A percentile compares a stretch with the other conserved stretches of the same genome.
Evolutionary conservation across 1,140 invertebrate species (phyloP).

Genomic region (Paraescarpia echinospica): DNA sequence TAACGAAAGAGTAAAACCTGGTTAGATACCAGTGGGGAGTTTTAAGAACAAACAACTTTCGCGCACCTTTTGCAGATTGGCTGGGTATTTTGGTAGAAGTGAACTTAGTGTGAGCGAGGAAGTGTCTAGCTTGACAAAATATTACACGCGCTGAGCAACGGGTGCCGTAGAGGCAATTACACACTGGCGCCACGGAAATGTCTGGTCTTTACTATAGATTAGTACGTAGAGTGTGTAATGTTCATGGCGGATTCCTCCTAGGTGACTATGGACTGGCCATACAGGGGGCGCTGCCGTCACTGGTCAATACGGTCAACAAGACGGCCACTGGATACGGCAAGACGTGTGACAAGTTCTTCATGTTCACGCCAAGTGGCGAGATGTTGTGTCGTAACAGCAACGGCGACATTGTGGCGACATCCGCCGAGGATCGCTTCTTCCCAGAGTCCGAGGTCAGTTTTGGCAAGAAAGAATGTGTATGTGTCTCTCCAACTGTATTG

Average conservation of each 20-base stretch:
- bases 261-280: background rate
- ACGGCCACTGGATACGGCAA: background rate
- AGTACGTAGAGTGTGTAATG: too few species aligned
- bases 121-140: too few species aligned
- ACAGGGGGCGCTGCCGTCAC: background rate
- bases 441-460: background rate
- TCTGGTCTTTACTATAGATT: background rate
- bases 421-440: background rate
- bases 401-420: background rate
- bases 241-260: background rate
- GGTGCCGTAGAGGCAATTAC: too few species aligned
- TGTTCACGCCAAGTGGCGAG: background rate
- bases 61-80: background rate
- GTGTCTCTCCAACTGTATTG: too few species aligned
- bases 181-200: too few species aligned
- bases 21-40: background rate
- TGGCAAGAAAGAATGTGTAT: too few species aligned
- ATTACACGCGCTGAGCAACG: too few species aligned
- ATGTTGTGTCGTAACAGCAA: background rate
- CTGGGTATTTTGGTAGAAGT: background rate
- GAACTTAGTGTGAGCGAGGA: background rate
- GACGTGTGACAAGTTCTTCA: background rate
- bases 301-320: background rate
- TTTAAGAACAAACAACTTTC: background rate
- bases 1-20: too few species aligned